A percentile compares a stretch with the other conserved stretches of the same genome.
Conservation (phyloP, 2,888 invertebrate genomes). For the Pristionchus mayeri region DNA sequence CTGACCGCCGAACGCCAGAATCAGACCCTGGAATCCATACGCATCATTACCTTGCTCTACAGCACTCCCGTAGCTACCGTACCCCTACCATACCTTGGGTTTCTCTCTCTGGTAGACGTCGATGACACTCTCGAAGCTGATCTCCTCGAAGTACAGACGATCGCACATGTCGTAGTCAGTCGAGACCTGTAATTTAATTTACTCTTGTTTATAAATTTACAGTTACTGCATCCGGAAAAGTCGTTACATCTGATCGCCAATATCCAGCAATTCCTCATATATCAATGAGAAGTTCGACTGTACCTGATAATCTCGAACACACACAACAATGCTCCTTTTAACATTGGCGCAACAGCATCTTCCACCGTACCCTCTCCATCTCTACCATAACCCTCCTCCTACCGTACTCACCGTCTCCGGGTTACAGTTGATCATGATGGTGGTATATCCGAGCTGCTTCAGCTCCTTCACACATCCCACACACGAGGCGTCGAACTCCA, state of each 20-base stretch:
- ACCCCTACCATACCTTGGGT: constrained; percentile 38
- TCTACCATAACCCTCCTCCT: not conserved
- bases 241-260: too few relatives aligned
- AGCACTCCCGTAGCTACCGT: not conserved
- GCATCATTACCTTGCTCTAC: constrained; percentile 48
- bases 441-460: constrained; percentile 84
- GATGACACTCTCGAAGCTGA: constrained; percentile 81
- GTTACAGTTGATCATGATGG: constrained; percentile 99
- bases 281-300: too few relatives aligned
- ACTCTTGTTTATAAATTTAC: too few relatives aligned
- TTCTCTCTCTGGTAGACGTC: constrained; percentile 52
- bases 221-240: too few relatives aligned
- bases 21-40: constrained; percentile 84
- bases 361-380: not conserved
- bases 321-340: too few relatives aligned
- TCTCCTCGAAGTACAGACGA: constrained; percentile 97
- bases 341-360: not conserved
- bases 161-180: constrained; percentile 99
- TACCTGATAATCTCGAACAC: too few relatives aligned
- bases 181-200: constrained; percentile 81
- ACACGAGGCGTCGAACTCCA: constrained; percentile 99
- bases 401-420: constrained; percentile 90
- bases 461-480: constrained; percentile 95
- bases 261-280: too few relatives aligned
- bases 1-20: constrained; percentile 98